phyloP scores from a whole-genome alignment of 2,113 vertebrate genomes.

The Cyanocitta stelleri region DNA sequence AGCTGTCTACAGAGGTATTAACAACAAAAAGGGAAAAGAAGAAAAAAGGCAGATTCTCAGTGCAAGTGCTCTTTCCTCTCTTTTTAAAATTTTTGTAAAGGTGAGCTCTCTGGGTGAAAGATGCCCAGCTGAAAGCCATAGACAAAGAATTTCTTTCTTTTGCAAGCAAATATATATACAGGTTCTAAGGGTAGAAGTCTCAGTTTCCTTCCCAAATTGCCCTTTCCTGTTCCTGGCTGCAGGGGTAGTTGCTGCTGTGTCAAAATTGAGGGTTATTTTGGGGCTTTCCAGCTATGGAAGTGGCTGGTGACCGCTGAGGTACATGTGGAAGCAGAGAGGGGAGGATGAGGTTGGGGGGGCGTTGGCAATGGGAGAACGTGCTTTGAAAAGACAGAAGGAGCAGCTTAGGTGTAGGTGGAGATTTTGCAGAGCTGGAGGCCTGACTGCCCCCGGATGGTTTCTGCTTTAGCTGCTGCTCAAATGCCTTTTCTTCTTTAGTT shows the following conservation, averaged over 20 bases:
- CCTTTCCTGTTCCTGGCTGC: not conserved
- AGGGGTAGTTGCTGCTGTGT: not conserved
- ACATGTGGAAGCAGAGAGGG: not conserved
- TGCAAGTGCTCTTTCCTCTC: not conserved
- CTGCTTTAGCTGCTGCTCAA: not conserved
- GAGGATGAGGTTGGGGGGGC: not conserved
- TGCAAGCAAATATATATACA: not conserved
- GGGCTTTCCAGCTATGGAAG: not conserved
- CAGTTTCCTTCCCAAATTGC: not conserved
- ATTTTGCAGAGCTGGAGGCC: not conserved
- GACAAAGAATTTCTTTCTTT: not conserved
- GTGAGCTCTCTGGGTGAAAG: not conserved
- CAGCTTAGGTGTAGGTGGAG: not conserved
- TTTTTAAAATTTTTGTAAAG: not conserved
- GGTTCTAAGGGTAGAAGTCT: not conserved
- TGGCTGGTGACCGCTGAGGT: not conserved
- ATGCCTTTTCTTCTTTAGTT: not conserved
- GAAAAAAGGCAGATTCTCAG: not conserved
- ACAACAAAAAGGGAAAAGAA: not conserved
- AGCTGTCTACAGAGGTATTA: not conserved
- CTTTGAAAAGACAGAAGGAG: not conserved
- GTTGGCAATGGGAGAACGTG: not conserved
- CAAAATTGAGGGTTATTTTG: not conserved
- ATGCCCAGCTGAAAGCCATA: not conserved
- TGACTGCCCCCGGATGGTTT: not conserved